Percentiles rank a stretch among this genome's conserved stretches.
These are phyloP conservation scores for Prolemur simus DNA, from an alignment of 2,113 vertebrate species.

Conservation along the genomic window DNA sequence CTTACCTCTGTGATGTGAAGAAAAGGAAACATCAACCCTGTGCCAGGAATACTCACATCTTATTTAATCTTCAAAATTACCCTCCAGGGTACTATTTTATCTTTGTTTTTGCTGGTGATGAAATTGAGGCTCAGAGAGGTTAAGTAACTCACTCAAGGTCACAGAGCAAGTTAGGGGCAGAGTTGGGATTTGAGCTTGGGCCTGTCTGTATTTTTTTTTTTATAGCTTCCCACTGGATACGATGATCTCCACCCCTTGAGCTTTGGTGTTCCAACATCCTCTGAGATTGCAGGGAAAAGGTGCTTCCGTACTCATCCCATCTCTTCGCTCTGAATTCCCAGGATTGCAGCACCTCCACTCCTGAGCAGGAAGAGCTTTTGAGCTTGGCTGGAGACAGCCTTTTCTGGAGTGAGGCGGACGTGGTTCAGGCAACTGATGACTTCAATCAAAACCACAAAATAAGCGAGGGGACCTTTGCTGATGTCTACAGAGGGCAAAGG, in stretches of 20 bases:
- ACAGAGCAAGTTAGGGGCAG: not conserved
- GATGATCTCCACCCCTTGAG: not conserved
- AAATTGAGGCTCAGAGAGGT: not conserved
- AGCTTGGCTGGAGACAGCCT: slow-evolving; percentile 67
- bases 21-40: not conserved
- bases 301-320: slow-evolving; percentile 5
- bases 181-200: not conserved
- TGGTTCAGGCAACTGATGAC: slow-evolving; percentile 80
- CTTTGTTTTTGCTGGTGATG: not conserved
- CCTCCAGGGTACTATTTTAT: not conserved
- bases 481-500: slow-evolving; percentile 82
- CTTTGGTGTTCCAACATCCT: not conserved
- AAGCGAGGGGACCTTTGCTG: slow-evolving; percentile 82
- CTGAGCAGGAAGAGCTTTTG: slow-evolving; percentile 76
- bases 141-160: not conserved
- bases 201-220: not conserved
- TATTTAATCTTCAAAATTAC: not conserved
- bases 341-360: slow-evolving; percentile 66
- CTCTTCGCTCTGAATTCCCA: slow-evolving; percentile 68
- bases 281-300: no score
- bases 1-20: not conserved
- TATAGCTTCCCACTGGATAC: not conserved
- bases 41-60: not conserved
- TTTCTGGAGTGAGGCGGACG: slow-evolving; percentile 81
- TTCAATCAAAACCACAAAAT: slow-evolving; percentile 81